These are phyloP conservation scores for Baccha elongata DNA, from an alignment of 2,888 invertebrate species.

Conservation along the genomic window DNA sequence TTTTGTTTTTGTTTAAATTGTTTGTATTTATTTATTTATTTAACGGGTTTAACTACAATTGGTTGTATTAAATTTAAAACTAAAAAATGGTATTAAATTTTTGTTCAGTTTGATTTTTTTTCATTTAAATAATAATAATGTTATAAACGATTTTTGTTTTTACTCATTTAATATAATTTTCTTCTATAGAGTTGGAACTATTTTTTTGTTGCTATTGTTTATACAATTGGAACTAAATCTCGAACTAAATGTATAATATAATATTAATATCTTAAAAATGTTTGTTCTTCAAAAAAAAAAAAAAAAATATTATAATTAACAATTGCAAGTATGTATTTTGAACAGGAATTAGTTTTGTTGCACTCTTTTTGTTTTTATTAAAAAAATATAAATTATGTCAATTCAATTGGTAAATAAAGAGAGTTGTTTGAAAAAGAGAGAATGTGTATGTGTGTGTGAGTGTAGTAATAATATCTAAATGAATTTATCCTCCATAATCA, in stretches of 20 bases:
- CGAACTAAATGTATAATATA: constrained; percentile 47
- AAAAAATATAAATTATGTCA: constrained; percentile 33
- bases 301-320: constrained; percentile 53
- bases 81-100: constrained; percentile 42
- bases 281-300: constrained; percentile 46
- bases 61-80: constrained; percentile 43
- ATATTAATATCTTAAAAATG: constrained; percentile 56
- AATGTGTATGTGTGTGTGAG: constrained; percentile 49
- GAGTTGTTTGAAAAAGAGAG: constrained; percentile 39
- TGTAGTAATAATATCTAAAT: too few relatives aligned
- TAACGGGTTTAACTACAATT: too few relatives aligned
- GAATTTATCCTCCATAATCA: too few relatives aligned
- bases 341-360: constrained; percentile 69
- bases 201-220: constrained; percentile 39
- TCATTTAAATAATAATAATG: constrained; percentile 13
- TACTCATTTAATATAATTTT: constrained; percentile 41
- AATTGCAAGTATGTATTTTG: constrained; percentile 58
- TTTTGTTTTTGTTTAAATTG: constrained; percentile 46
- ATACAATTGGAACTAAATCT: constrained; percentile 56
- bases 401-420: constrained; percentile 40
- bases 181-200: constrained; percentile 60
- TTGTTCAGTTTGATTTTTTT: constrained; percentile 51
- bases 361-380: constrained; percentile 46
- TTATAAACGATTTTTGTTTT: not conserved
- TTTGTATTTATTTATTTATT: constrained; percentile 33